phyloP scores from a whole-genome alignment of 1,140 invertebrate genomes.

The Danaus melanippus region DNA sequence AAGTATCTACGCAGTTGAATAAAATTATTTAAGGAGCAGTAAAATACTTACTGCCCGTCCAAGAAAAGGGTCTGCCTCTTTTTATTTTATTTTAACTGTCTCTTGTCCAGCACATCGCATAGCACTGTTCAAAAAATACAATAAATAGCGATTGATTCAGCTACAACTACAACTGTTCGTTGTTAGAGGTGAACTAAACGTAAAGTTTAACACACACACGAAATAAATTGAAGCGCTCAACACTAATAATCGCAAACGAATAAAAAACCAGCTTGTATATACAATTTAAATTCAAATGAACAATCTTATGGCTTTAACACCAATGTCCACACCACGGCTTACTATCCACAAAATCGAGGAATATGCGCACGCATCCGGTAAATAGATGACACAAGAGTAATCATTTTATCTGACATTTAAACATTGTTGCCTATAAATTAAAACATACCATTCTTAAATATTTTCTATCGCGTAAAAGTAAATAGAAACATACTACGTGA shows the following conservation, averaged over 20 bases:
- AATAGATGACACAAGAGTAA: conserved; percentile 18
- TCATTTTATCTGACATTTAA: conserved; percentile 20
- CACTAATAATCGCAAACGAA: conserved; percentile 17
- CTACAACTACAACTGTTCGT: conserved; percentile 38
- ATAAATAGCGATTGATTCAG: conserved; percentile 36
- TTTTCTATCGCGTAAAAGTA: too few relatives aligned
- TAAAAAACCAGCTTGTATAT: conserved; percentile 30
- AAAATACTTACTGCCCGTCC: conserved; percentile 31
- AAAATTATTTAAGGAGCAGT: conserved; percentile 6
- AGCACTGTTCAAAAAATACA: conserved; percentile 36
- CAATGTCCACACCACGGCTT: conserved; percentile 21
- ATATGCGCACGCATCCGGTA: conserved; percentile 39
- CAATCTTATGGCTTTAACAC: conserved; percentile 27
- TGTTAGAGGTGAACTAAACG: conserved; percentile 16
- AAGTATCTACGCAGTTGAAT: conserved; percentile 7
- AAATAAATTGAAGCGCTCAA: conserved; percentile 19
- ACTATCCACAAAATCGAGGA: conserved; percentile 26
- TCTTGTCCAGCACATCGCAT: conserved; percentile 37
- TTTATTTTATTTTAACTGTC: conserved; percentile 36
- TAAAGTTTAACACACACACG: conserved; percentile 24
- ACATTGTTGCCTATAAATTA: conserved; percentile 12
- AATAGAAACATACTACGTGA: too few relatives aligned
- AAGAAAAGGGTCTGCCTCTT: conserved; percentile 17
- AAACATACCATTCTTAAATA: conserved; percentile 6
- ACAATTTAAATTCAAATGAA: conserved; percentile 25